Evolutionary conservation across 1,140 invertebrate species (phyloP), one percentile per base, ranked within the genome.

Genomic region (Hormaphis cornu): DNA sequence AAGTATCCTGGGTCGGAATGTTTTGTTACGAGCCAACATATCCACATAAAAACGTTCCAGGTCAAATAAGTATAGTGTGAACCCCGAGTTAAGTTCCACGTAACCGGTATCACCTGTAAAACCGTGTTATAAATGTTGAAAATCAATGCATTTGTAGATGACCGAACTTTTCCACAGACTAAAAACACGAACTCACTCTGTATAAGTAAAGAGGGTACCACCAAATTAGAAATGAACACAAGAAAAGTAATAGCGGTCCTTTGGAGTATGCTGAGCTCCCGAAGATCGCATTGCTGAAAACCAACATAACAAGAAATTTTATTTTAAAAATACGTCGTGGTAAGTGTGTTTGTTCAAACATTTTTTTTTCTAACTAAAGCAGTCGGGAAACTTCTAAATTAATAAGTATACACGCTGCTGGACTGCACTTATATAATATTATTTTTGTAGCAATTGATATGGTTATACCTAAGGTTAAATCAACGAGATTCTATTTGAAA

Each of bases 131-230:
- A 14, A 35, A 18, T 72, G 16, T 35, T 35, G 37, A 30, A 56
- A 40, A 69, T 26, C 28, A 42, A 16, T 10, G 46, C 10, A 42
- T 42, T 10, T 10, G 9, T 10, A 42, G 9, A 59, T 37, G 54
- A 33, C 30, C 4, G 5, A 4, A 33, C 30, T 6, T 33, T 9
- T 6, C 5, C 5, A 33, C 6, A 28, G 7, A 1, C 1, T 35
- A 2, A 56, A 35, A 56, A 22, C 30, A 18, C 6, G 9, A 22
- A 69, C 81, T 80, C 80, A 89, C 87, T 78, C 88, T 86, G 54
- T 93, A 84, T 73, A 95, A 81, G 77, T 95, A 95, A 89, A 95
- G 92, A 0, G 93, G 92, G 77, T 95, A 95, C 22, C 89, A 91
- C 91, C 91, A 95, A 3, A 93, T 79, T 4, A 95, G 78, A 7